Base-by-base conservation (phyloP, 2,888 invertebrate species). In the Hylaea fasciaria region DNA sequence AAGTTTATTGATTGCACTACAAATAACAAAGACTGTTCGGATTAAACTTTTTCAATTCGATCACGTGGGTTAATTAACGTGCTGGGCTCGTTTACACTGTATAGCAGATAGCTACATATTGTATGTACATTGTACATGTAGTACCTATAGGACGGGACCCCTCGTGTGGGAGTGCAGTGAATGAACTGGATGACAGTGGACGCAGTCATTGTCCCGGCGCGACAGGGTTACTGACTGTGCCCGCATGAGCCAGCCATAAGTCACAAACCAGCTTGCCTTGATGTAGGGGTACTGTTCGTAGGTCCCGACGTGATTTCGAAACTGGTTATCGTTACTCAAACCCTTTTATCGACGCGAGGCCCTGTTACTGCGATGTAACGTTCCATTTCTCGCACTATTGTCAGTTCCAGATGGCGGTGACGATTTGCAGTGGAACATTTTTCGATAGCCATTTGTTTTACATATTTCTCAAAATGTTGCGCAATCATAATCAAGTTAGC, bases 151-250 rank as follows among this genome's bases (percentile, higher is more conserved):
- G 8, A 39, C 13, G 16, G 32, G 39, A n/a, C 14, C 29, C 43
- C 49, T n/a, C 57, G 66, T 68, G 77, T 77, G 75, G 76, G 77
- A 72, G 73, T 70, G 65, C 66, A 60, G 78, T 80, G 77, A 81
- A 79, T 71, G 79, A 81, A 81, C 81, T 72, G 69, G 64, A 56
- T 59, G 62, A 52, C 52, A 43, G 62, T 68, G 63, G 58, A 44
- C 54, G 49, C 49, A 47, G 51, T 39, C 56, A 65, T 65, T 65
- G 65, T 68, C 55, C 65, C 65, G 57, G 64, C 63, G 65, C 64
- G 39, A 13, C 41, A 46, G 43, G 55, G 54, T 55, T 48, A 57
- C 29, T 57, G 53, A 53, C 62, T 57, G 52, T 12, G 45, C 44
- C 41, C 61, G 16, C 45, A 45, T 58, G 52, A 41, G 48, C 48